A percentile compares a stretch with the other conserved stretches of the same genome.
Evolutionary conservation across 2,888 invertebrate genomes (phyloP).

Genomic region (Slavum lentiscoides): DNA sequence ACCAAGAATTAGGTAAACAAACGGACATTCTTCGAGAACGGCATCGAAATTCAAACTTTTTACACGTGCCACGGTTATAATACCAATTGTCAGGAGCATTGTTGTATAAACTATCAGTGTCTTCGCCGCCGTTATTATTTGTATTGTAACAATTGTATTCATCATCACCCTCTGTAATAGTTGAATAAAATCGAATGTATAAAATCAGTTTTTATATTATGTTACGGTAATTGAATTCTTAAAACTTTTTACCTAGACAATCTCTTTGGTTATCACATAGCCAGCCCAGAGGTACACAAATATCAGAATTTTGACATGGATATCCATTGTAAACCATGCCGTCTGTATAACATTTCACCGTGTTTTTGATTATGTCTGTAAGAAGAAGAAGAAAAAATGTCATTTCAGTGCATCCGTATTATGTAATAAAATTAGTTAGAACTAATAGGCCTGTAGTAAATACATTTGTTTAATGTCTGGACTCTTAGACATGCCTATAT

Average conservation of each 20-base stretch:
- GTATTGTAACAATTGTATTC: slow-evolving; percentile 55
- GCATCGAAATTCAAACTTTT: slow-evolving; percentile 57
- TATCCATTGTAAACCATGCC: slow-evolving; percentile 57
- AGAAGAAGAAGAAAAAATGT: neutral
- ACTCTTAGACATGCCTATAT: too few species aligned
- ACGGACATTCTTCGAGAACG: slow-evolving; percentile 55
- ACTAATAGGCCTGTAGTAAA: too few species aligned
- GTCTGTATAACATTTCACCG: slow-evolving; percentile 57
- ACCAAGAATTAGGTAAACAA: slow-evolving; percentile 58
- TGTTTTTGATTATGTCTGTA: slow-evolving; percentile 49
- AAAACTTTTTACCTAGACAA: slow-evolving; percentile 55
- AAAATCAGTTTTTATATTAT: neutral
- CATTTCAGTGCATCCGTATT: too few species aligned
- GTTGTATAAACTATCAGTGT: slow-evolving; percentile 20
- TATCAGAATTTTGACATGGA: slow-evolving; percentile 56
- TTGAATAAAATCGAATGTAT: neutral
- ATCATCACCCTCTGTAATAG: slow-evolving; percentile 56
- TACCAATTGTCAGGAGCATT: slow-evolving; percentile 50
- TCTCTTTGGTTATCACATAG: slow-evolving; percentile 57
- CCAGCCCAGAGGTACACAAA: slow-evolving; percentile 57
- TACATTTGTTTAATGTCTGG: too few species aligned
- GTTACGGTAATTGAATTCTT: neutral
- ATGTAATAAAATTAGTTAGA: too few species aligned
- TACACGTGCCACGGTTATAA: slow-evolving; percentile 55
- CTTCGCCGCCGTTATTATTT: neutral